phyloP scores from a whole-genome alignment of 2,888 invertebrate genomes.

The Allophyes oxyacanthae region DNA sequence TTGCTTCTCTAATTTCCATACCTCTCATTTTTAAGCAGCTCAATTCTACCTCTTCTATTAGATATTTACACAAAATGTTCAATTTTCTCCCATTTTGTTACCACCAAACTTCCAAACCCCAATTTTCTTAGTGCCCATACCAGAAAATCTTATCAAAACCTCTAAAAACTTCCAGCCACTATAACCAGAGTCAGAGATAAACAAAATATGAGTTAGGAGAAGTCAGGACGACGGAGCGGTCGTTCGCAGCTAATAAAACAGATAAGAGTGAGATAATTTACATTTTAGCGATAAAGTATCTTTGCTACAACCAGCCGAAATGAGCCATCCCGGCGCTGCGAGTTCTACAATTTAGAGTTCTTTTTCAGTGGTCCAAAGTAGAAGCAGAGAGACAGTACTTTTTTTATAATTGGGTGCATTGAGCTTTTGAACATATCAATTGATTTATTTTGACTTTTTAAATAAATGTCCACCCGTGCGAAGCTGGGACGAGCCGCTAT shows the following conservation, averaged over 20 bases:
- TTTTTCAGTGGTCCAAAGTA: slow-evolving; percentile 61
- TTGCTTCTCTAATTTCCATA: too few species aligned
- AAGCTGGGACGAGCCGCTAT: too few species aligned
- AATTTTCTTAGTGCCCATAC: too few species aligned
- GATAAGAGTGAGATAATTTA: slow-evolving; percentile 81
- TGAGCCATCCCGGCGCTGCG: slow-evolving; percentile 83
- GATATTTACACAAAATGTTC: too few species aligned
- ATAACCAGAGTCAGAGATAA: slow-evolving; percentile 38
- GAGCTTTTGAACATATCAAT: slow-evolving; percentile 1
- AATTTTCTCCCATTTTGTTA: too few species aligned
- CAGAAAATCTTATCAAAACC: neutral
- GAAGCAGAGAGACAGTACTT: slow-evolving; percentile 19
- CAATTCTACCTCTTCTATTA: too few species aligned
- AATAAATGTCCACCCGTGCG: too few species aligned
- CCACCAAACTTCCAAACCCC: too few species aligned
- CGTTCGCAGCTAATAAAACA: slow-evolving; percentile 79
- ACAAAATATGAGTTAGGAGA: slow-evolving; percentile 44
- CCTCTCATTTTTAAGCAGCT: too few species aligned
- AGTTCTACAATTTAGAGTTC: slow-evolving; percentile 84
- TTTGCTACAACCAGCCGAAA: slow-evolving; percentile 81
- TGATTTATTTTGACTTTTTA: too few species aligned
- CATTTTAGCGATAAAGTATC: slow-evolving; percentile 80
- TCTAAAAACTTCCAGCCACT: slow-evolving; percentile 6
- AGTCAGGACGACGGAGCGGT: slow-evolving; percentile 47
- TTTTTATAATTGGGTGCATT: slow-evolving; percentile 3